These are phyloP conservation scores for Psix sp. DNA, from an alignment of 1,140 invertebrate genomes.

Conservation along the genomic window DNA sequence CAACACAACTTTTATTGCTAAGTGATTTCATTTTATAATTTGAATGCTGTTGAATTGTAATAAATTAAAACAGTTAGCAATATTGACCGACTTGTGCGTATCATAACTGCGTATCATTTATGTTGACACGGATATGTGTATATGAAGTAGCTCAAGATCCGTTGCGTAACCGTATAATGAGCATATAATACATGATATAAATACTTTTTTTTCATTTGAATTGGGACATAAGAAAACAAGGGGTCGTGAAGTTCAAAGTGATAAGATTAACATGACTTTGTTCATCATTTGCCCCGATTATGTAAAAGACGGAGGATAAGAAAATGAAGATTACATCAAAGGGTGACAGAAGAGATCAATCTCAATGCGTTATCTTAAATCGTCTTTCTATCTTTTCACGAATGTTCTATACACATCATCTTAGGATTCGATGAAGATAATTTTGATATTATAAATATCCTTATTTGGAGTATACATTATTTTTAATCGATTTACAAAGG, in stretches of 20 bases:
- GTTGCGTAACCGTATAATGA: slow-evolving; percentile 59
- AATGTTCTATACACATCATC: no score
- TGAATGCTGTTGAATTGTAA: slow-evolving; percentile 49
- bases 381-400: slow-evolving; percentile 12
- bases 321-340: slow-evolving; percentile 32
- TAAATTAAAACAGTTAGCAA: slow-evolving; percentile 56
- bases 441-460: no score
- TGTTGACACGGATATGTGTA: slow-evolving; percentile 57
- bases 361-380: slow-evolving; percentile 21
- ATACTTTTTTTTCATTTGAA: slow-evolving; percentile 61
- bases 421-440: no score
- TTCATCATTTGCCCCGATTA: slow-evolving; percentile 64
- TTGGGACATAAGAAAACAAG: slow-evolving; percentile 64
- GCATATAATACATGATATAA: slow-evolving; percentile 57
- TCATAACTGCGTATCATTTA: slow-evolving; percentile 51
- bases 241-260: slow-evolving; percentile 61
- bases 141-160: slow-evolving; percentile 54
- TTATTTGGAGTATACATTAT: no score
- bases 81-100: slow-evolving; percentile 58
- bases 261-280: slow-evolving; percentile 67
- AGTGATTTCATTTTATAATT: slow-evolving; percentile 39
- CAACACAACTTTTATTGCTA: slow-evolving; percentile 34
- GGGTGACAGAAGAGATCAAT: slow-evolving; percentile 40
- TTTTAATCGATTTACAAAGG: no score
- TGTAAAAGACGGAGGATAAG: slow-evolving; percentile 56